Base-by-base conservation (phyloP, 2,797 vertebrate species). In the Gymnoscopelus microlampas region DNA sequence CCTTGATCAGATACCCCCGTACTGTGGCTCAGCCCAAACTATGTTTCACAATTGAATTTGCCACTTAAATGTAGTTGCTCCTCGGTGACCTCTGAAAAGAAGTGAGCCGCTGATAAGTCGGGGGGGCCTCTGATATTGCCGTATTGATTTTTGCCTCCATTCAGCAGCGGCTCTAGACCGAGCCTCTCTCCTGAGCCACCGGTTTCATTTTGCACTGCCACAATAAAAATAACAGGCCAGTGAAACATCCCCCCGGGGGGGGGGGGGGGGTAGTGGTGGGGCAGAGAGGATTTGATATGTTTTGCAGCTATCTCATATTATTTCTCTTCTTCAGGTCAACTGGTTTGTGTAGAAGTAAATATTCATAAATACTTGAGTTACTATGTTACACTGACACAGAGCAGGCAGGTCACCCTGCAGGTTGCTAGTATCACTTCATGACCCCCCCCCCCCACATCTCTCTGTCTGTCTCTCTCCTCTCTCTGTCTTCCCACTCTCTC, bases 141-240 rank as follows among this genome's bases (percentile, higher is more conserved):
- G 84, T 95, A 95, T 95, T 94, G 94, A 94, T 95, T 94, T 95
- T 94, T 86, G 84, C 88, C 85, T 91, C 85, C 79, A 76, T 91
- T 86, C 88, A 66, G 39, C 88, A 66, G 39, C 39, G 82, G 83
- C 88, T 85, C 75, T 68, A 51, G 81, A 79, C 77, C 73, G 83
- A 87, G 84, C 87, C 87, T 83, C 39, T 10, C 39, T 71, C 88
- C 73, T 32, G 70, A 91, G 88, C 87, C 86, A 78, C 86, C 79
- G 81, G 89, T 93, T 94, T 95, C 94, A 94, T 94, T 94, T 94
- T 92, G 91, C 87, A 71, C 85, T 74, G 87, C 90, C 86, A 92
- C 93, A 90, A 94, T 94, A 93, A 94, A 94, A 94, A 93, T 93
- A 94, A 94, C 90, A 92, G 88, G 85, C 88, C 91, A 90, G 87